Percentiles rank a stretch among this genome's conserved stretches.
These are phyloP conservation scores for Alloplasta piceator DNA, from an alignment of 2,888 invertebrate genomes.

Conservation along the genomic window DNA sequence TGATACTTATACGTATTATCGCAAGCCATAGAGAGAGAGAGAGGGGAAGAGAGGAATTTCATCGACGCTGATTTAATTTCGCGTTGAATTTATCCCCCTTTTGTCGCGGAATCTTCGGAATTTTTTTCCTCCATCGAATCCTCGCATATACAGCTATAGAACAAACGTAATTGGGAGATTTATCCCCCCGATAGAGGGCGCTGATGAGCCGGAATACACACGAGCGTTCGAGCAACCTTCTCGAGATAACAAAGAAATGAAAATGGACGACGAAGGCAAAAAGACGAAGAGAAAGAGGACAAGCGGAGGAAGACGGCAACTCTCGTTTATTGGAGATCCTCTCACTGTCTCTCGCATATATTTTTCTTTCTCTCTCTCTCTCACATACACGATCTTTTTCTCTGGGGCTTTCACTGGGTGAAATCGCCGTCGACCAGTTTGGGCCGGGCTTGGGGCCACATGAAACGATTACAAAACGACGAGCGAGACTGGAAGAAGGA, in stretches of 20 bases:
- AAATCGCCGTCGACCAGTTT: conserved; percentile 56
- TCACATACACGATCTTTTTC: background rate
- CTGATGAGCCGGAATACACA: conserved; percentile 17
- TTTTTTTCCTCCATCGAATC: conserved; percentile 35
- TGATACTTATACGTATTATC: conserved; percentile 25
- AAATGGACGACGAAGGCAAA: conserved; percentile 8
- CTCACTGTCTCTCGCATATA: background rate
- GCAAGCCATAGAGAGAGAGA: background rate
- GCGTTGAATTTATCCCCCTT: conserved; percentile 17
- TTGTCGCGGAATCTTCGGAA: conserved; percentile 4
- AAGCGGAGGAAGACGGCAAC: conserved; percentile 39
- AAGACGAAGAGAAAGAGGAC: background rate
- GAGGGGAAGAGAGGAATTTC: conserved; percentile 2
- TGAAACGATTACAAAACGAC: conserved; percentile 55
- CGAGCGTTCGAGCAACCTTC: conserved; percentile 2
- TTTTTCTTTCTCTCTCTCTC: conserved; percentile 3
- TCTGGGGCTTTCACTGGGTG: conserved; percentile 31
- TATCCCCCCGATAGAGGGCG: conserved; percentile 49
- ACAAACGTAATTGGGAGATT: conserved; percentile 46
- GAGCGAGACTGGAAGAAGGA: conserved; percentile 41
- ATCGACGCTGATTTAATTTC: conserved; percentile 27
- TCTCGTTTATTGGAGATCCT: conserved; percentile 43
- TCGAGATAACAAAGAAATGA: conserved; percentile 25
- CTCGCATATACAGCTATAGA: background rate
- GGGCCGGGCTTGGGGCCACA: conserved; percentile 43